Conservation (phyloP, 2,113 vertebrate genomes). For the Anguilla rostrata region DNA sequence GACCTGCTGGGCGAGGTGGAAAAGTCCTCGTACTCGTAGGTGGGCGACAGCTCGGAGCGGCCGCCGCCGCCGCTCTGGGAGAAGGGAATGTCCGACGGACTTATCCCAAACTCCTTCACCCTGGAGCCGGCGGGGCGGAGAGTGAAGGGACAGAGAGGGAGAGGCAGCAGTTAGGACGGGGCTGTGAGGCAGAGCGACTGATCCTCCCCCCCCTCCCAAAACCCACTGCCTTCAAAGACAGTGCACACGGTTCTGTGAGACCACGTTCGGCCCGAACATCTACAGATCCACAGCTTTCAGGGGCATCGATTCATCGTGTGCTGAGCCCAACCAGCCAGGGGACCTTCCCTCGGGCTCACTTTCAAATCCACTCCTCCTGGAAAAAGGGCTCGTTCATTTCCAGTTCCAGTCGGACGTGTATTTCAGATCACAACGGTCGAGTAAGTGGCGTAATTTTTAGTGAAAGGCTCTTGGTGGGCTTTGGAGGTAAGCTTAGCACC, state of each 20-base stretch:
- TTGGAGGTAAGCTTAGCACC: neutral
- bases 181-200: too few species aligned
- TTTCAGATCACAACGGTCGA: too few species aligned
- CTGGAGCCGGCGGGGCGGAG: constrained; percentile 66
- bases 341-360: too few species aligned
- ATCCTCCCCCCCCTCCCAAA: neutral
- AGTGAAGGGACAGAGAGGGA: neutral
- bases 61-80: constrained; percentile 80
- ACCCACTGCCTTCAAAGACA: neutral
- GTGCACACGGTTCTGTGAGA: neutral
- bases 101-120: constrained; percentile 99
- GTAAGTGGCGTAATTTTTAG: neutral
- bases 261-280: too few species aligned
- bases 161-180: neutral
- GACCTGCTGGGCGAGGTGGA: constrained; percentile 82
- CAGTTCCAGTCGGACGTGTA: too few species aligned
- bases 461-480: neutral
- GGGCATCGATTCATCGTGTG: too few species aligned
- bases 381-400: too few species aligned
- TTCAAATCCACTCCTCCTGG: too few species aligned
- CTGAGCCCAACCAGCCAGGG: too few species aligned
- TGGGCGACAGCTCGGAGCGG: constrained; percentile 91
- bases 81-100: constrained; percentile 98
- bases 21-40: constrained; percentile 90
- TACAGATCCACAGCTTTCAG: too few species aligned